Percentiles rank a stretch among this genome's conserved stretches.
phyloP scores from a whole-genome alignment of 2,888 invertebrate species.

The Lymantria dispar region DNA sequence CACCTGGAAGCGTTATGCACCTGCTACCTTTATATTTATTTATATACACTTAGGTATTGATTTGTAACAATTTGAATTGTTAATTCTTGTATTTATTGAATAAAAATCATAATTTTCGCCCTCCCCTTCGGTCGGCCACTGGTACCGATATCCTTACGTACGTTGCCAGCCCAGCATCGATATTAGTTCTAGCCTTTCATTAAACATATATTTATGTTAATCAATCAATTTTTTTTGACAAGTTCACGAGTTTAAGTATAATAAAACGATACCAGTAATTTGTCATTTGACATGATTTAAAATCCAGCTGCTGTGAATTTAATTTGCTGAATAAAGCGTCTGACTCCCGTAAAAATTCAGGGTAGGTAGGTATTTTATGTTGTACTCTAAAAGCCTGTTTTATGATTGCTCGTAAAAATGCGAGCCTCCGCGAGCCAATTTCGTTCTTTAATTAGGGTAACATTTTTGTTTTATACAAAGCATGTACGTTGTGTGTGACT shows the following conservation, averaged over 20 bases:
- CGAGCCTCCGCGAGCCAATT: slow-evolving; percentile 63
- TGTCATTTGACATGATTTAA: slow-evolving; percentile 38
- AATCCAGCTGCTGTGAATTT: slow-evolving; percentile 54
- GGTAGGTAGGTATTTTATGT: slow-evolving; percentile 59
- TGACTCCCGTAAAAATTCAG: slow-evolving; percentile 57
- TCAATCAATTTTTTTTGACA: not conserved
- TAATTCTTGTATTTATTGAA: no score
- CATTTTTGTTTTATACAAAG: slow-evolving; percentile 54
- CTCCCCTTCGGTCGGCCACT: no score
- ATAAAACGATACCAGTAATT: slow-evolving; percentile 28
- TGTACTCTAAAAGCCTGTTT: slow-evolving; percentile 65
- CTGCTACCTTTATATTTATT: no score
- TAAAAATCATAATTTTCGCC: no score
- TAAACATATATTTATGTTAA: no score
- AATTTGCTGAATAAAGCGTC: slow-evolving; percentile 56
- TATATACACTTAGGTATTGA: no score
- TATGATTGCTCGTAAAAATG: slow-evolving; percentile 73
- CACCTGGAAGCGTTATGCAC: no score
- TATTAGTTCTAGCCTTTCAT: no score
- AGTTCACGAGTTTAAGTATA: slow-evolving; percentile 9
- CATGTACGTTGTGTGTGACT: slow-evolving; percentile 16
- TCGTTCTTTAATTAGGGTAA: slow-evolving; percentile 72
- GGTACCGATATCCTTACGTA: no score
- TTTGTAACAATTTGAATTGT: no score
- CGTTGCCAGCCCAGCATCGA: no score